Conservation (phyloP, 30 jellyfish, hydroid and myxozoan genomes). For the Chironex yamaguchii region DNA sequence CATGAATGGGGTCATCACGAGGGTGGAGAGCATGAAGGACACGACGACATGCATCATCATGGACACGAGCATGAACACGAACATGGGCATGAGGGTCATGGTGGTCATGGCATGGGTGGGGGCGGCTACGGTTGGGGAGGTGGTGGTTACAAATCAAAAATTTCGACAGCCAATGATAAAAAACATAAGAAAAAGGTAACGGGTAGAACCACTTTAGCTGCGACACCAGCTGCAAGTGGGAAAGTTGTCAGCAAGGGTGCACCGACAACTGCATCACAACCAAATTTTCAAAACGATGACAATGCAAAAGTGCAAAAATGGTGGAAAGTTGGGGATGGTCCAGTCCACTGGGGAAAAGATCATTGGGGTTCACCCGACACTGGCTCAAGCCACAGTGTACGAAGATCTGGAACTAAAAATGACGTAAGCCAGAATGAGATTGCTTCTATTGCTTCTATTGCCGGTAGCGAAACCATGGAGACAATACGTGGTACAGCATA, state of each 20-base stretch:
- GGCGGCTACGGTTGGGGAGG: not conserved
- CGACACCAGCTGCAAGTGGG: not conserved
- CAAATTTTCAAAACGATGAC: not conserved
- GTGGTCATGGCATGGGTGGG: slow-evolving; percentile 61
- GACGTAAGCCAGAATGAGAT: no score
- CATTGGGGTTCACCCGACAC: slow-evolving; percentile 90
- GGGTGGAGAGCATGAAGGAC: slow-evolving; percentile 95
- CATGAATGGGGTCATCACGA: slow-evolving; percentile 98
- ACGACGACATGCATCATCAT: slow-evolving; percentile 83
- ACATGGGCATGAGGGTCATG: slow-evolving; percentile 31
- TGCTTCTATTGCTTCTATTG: no score
- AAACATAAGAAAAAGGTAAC: not conserved
- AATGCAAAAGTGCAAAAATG: slow-evolving; percentile 75
- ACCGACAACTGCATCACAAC: slow-evolving; percentile 12
- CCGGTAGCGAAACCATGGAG: no score
- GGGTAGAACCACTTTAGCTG: not conserved
- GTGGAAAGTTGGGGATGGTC: slow-evolving; percentile 99
- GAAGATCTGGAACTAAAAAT: no score
- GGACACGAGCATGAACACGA: slow-evolving; percentile 69
- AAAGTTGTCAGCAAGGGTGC: slow-evolving; percentile 25
- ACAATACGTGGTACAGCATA: no score
- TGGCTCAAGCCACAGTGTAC: no score
- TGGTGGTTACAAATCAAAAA: slow-evolving; percentile 76
- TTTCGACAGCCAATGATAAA: slow-evolving; percentile 23
- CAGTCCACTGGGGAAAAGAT: slow-evolving; percentile 97